phyloP scores from a whole-genome alignment of 1,140 invertebrate species.

The Trichogramma pretiosum region DNA sequence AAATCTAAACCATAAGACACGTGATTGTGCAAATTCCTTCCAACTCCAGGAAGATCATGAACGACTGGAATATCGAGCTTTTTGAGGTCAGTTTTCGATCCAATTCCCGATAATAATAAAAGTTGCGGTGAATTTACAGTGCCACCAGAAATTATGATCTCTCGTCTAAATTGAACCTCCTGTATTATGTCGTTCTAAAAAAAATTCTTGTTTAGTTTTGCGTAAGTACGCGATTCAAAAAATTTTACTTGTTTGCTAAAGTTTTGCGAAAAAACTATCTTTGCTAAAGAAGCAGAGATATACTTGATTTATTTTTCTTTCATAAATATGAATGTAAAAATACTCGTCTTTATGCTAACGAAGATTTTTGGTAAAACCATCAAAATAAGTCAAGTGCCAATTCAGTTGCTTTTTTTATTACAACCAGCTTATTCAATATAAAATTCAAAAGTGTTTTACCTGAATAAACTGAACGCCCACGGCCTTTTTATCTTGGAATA shows the following conservation, averaged over 20 bases:
- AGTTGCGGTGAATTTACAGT: conserved; percentile 43
- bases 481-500: conserved; percentile 20
- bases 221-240: no score
- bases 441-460: no score
- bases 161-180: conserved; percentile 35
- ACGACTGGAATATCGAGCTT: conserved; percentile 31
- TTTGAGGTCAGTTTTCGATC: conserved; percentile 44
- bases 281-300: not conserved
- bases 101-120: conserved; percentile 51
- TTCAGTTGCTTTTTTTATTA: no score
- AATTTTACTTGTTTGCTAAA: conserved; percentile 25
- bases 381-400: no score
- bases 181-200: conserved; percentile 36
- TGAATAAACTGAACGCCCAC: conserved; percentile 25
- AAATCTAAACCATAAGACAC: conserved; percentile 31
- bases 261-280: not conserved
- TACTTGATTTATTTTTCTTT: no score
- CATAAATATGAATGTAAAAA: no score
- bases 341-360: no score
- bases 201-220: no score
- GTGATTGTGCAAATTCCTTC: conserved; percentile 48
- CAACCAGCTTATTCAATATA: no score
- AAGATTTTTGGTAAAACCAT: no score
- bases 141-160: conserved; percentile 42
- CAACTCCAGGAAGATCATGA: conserved; percentile 47